These are phyloP conservation scores for Lottia gigantea DNA, from an alignment of 2,888 invertebrate species.

Conservation along the genomic window DNA sequence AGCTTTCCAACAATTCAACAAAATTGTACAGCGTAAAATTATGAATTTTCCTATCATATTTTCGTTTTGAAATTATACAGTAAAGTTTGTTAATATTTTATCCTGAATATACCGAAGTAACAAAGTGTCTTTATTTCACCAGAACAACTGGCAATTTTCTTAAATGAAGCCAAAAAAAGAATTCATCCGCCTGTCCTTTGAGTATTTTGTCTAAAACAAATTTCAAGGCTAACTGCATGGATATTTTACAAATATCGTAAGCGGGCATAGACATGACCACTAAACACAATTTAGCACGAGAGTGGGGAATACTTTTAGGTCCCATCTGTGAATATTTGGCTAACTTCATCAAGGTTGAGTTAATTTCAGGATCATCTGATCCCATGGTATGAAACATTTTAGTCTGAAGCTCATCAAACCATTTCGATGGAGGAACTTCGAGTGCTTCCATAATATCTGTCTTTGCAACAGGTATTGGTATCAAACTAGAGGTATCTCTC, in stretches of 20 bases:
- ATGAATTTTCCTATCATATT: no score
- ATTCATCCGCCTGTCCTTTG: constrained; percentile 33
- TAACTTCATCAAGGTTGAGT: constrained; percentile 34
- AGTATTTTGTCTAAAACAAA: constrained; percentile 46
- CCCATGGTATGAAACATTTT: constrained; percentile 28
- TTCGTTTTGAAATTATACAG: no score
- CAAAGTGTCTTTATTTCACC: background rate
- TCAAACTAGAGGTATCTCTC: constrained; percentile 29
- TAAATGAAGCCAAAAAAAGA: constrained; percentile 45
- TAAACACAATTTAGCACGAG: constrained; percentile 50
- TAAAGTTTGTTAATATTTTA: no score
- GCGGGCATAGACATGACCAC: constrained; percentile 53
- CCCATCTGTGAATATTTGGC: constrained; percentile 43
- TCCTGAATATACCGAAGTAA: no score
- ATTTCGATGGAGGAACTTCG: constrained; percentile 14
- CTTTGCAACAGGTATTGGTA: background rate
- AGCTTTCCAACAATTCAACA: no score
- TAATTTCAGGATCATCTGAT: constrained; percentile 27
- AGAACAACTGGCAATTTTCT: constrained; percentile 44
- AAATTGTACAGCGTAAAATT: no score
- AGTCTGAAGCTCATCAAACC: constrained; percentile 45
- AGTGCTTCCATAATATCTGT: constrained; percentile 2
- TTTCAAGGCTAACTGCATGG: constrained; percentile 47
- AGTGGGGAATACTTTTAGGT: constrained; percentile 36
- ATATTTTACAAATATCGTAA: constrained; percentile 45